Evolutionary conservation across 2,888 invertebrate species (phyloP).

Genomic region (Alitta virens): DNA sequence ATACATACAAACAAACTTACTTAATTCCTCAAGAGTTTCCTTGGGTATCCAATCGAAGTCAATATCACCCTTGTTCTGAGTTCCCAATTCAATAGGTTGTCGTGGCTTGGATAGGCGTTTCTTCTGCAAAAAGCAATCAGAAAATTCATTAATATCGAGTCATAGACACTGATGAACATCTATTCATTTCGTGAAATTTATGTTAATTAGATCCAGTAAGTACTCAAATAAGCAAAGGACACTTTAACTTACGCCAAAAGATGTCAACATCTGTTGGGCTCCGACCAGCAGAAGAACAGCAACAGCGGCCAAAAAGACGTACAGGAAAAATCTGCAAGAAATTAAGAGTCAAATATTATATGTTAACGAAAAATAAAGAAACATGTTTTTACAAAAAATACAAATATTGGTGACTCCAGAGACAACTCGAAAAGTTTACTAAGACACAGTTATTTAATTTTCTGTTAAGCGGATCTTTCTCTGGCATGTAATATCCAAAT

Average conservation of each 20-base stretch:
- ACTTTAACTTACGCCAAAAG: slow-evolving; percentile 66
- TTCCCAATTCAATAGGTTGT: slow-evolving; percentile 78
- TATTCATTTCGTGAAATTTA: no score
- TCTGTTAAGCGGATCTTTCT: not conserved
- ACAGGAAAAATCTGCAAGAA: slow-evolving; percentile 77
- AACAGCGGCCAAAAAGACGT: slow-evolving; percentile 88
- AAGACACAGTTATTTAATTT: not conserved
- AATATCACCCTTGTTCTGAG: slow-evolving; percentile 75
- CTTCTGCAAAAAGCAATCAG: slow-evolving; percentile 39
- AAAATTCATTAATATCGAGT: no score
- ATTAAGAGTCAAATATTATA: no score
- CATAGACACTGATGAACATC: no score
- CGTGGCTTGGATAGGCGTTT: slow-evolving; percentile 53
- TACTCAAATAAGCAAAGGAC: no score
- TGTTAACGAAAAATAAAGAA: no score
- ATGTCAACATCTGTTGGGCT: slow-evolving; percentile 78
- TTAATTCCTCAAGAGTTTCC: slow-evolving; percentile 61
- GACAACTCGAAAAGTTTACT: not conserved
- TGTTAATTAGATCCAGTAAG: no score
- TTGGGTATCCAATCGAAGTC: slow-evolving; percentile 98
- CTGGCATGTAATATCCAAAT: not conserved
- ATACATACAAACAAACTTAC: no score
- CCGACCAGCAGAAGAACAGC: slow-evolving; percentile 81
- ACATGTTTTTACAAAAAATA: no score
- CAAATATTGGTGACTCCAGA: no score